These are phyloP conservation scores for Bombus cullumanus DNA, from an alignment of 1,140 invertebrate species.

Conservation along the genomic window DNA sequence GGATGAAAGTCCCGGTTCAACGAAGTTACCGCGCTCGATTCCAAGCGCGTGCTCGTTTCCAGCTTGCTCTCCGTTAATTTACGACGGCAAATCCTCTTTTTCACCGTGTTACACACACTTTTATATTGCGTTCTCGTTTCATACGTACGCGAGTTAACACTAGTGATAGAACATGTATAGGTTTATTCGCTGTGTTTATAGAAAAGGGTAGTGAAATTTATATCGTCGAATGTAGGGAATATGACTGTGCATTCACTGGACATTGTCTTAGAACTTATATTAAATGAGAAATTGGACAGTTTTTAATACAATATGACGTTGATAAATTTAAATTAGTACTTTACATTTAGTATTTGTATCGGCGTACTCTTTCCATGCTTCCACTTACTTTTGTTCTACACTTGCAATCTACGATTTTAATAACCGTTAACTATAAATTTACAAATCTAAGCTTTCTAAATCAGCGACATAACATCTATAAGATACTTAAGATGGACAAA, in stretches of 20 bases:
- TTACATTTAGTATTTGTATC: no score
- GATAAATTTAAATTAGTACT: neutral
- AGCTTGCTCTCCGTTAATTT: slow-evolving; percentile 16
- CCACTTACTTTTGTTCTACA: no score
- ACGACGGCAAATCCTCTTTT: slow-evolving; percentile 4
- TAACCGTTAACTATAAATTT: no score
- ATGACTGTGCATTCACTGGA: neutral
- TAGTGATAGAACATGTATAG: neutral
- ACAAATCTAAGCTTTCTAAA: neutral
- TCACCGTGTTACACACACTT: neutral
- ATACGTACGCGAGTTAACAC: no score
- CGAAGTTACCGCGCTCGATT: slow-evolving; percentile 18
- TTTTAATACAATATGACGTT: neutral
- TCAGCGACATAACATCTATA: neutral
- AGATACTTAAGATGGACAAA: neutral
- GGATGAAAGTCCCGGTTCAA: neutral
- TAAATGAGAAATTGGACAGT: neutral
- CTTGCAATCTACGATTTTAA: no score
- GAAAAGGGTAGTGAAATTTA: neutral
- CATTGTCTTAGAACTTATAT: neutral
- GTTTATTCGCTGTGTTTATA: neutral
- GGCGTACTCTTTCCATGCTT: no score
- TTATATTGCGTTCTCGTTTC: slow-evolving; percentile 16
- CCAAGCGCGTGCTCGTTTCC: neutral
- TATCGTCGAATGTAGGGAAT: no score